These are phyloP conservation scores for Trididemnum nubilum DNA, from an alignment of 23 tunicate species.

Conservation along the genomic window DNA sequence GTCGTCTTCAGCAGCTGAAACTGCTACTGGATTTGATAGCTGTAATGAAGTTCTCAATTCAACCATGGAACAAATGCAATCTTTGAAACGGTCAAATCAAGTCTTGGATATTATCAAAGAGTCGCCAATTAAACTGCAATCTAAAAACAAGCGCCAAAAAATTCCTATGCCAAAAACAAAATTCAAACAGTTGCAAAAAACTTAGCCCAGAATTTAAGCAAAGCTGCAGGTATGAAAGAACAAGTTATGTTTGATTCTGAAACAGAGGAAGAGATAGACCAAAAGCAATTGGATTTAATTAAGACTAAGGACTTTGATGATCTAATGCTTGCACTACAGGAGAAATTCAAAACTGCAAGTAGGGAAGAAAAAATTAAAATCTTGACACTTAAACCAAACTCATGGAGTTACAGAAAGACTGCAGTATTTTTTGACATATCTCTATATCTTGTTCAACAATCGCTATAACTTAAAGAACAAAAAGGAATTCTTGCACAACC, in stretches of 20 bases:
- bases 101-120: not conserved
- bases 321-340: not conserved
- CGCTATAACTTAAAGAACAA: not conserved
- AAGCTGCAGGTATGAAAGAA: not conserved
- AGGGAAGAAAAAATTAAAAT: not conserved
- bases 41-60: not conserved
- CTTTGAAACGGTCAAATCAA: not conserved
- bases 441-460: not conserved
- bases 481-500: not conserved
- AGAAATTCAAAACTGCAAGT: not conserved
- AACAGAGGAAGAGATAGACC: not conserved
- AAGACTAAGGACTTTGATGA: conserved; percentile 13
- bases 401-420: conserved; percentile 1
- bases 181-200: not conserved
- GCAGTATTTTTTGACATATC: not conserved
- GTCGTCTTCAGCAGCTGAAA: not conserved
- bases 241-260: not conserved
- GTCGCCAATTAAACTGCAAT: not conserved
- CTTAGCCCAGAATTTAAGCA: not conserved
- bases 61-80: not conserved
- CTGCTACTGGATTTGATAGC: not conserved
- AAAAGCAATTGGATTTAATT: not conserved
- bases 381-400: conserved; percentile 14
- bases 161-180: not conserved
- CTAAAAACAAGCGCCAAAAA: not conserved